Evolutionary conservation across 2,797 vertebrate species (phyloP).

Genomic region (Morus bassanus): DNA sequence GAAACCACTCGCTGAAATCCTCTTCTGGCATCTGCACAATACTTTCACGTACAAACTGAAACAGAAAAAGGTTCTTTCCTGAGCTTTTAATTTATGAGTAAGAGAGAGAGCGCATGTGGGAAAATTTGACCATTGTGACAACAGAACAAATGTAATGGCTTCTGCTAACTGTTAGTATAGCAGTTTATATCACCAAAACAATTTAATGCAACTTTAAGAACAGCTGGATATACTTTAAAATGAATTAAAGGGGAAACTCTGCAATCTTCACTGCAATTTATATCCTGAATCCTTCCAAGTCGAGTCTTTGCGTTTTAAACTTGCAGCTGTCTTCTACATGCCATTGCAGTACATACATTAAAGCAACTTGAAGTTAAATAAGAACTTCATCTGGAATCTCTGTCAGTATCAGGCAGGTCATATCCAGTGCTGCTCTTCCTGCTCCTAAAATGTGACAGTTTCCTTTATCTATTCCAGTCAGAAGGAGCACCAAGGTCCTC

Average conservation of each 20-base stretch:
- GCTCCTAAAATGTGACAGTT: neutral
- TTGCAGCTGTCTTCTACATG: neutral
- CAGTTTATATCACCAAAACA: neutral
- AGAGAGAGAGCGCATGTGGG: neutral
- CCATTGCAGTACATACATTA: neutral
- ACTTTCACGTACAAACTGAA: conserved; percentile 78
- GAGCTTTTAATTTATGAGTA: neutral
- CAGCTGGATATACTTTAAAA: neutral
- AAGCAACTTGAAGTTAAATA: neutral
- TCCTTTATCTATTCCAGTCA: neutral
- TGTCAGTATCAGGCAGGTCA: neutral
- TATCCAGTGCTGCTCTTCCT: neutral
- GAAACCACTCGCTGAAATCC: conserved; percentile 76
- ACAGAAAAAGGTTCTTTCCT: neutral
- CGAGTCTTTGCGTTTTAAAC: neutral
- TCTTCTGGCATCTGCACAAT: conserved; percentile 75
- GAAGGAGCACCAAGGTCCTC: neutral
- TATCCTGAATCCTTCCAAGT: neutral
- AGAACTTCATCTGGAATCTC: neutral
- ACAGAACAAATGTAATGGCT: neutral
- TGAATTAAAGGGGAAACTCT: neutral
- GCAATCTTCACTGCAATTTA: neutral
- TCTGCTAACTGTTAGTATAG: neutral
- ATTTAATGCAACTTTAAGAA: neutral
- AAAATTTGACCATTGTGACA: neutral